phyloP scores from a whole-genome alignment of 2,113 vertebrate genomes.

The Oryzias celebensis region DNA sequence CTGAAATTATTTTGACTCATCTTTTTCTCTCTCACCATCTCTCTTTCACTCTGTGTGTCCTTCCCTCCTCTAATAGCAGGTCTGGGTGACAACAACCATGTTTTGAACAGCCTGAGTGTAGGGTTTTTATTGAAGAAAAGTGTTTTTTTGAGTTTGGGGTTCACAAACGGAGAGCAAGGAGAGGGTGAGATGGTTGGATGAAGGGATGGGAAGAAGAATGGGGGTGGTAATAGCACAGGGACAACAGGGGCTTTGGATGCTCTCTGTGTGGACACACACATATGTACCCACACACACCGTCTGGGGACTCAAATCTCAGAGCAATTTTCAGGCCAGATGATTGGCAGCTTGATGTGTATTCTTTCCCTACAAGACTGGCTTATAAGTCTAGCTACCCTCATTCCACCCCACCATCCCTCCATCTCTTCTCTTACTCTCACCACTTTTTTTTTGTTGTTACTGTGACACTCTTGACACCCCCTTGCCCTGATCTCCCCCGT shows the following conservation, averaged over 20 bases:
- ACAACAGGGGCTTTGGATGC: conserved; percentile 63
- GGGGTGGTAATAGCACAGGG: conserved; percentile 65
- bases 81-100: conserved; percentile 41
- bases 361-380: conserved; percentile 76
- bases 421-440: conserved; percentile 49
- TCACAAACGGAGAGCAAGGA: conserved; percentile 35
- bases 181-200: conserved; percentile 49
- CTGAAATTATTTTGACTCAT: conserved; percentile 75
- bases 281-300: conserved; percentile 61
- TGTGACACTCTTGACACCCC: conserved; percentile 41
- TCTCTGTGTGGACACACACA: conserved; percentile 35
- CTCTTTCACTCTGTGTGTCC: conserved; percentile 28
- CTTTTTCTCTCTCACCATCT: conserved; percentile 10
- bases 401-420: conserved; percentile 62
- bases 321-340: conserved; percentile 83
- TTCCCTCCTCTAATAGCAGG: conserved; percentile 50
- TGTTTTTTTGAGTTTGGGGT: conserved; percentile 67
- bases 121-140: conserved; percentile 62
- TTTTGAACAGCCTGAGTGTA: conserved; percentile 55
- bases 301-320: conserved; percentile 87
- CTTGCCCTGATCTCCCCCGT: conserved; percentile 7
- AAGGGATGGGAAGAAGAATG: conserved; percentile 38
- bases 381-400: conserved; percentile 78
- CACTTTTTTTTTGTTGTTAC: conserved; percentile 15
- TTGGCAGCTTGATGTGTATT: conserved; percentile 86